Base-by-base conservation (phyloP, 2,113 vertebrate species). In the Anas platyrhynchos region DNA sequence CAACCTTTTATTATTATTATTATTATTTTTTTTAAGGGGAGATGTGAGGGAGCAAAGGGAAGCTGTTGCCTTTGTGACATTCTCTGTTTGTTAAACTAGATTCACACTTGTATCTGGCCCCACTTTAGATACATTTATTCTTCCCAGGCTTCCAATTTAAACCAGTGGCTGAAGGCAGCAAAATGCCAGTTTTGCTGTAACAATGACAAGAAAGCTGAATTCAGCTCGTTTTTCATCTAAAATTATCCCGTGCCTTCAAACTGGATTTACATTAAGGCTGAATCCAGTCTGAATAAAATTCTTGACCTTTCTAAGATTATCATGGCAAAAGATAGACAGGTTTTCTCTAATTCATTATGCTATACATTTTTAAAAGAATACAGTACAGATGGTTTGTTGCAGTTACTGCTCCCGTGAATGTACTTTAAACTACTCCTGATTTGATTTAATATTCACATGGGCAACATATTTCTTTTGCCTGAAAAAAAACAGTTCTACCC, bases 211-310 rank as follows among this genome's bases (percentile, higher is more conserved):
- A 86, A 43, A 82, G 61, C 68, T 27, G 23, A 92, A 44, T 86
- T 91, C 69, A 83, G 66, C 43, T 68, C 43, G 50, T 83, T 93
- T 95, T 93, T 27, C 11, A 18, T 93, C 94, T 92, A 80, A 89
- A 95, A 88, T 90, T 25, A 36, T 63, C 41, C 27, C 56, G 0
- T 8, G 2, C 26, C 38, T 36, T 22, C 31, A 68, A 63, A 85
- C 41, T 36, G 74, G 43, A 71, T 82, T 95, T 91, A 78, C 9
- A 14, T 72, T 93, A 73, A 55, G 20, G 43, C 66, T 29, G 79
- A 81, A 85, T 71, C 29, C 61, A 89, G 11, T 54, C 59, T 95
- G 83, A 94, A 63, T 90, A 58, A 68, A 59, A 59, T 14, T 84
- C 50, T 65, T 86, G 88, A 89, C 83, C 91, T 88, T 92, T 80